Evolutionary conservation across 2,888 invertebrate genomes (phyloP), one percentile per base, ranked within the genome.

Genomic region (Myathropa florea): DNA sequence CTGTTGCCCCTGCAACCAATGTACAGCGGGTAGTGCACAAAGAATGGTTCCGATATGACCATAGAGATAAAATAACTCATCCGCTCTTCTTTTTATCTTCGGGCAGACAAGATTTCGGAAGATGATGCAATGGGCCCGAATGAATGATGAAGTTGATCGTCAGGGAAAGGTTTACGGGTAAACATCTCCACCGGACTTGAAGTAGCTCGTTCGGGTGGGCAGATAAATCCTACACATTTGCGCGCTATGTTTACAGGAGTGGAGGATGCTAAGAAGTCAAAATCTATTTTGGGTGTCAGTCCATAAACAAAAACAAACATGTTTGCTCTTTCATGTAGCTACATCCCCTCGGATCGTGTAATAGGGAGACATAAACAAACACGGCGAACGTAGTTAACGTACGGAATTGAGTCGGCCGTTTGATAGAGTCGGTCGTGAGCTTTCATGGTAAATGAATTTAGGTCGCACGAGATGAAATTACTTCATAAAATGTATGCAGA

Each of bases 81-180:
- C 77, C 77, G 80, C 64, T 71, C 46, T 63, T 81, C 81, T 64
- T 81, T 81, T 73, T 78, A 81, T 81, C 72, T 73, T 23, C 63
- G 64, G 81, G 76, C 75, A 76, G 73, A 76, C 85, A 85, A 81
- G 77, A 81, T 85, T 81, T 81, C 68, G 73, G 77, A 73, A 70
- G 63, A 85, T 85, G 85, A 79, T 86, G 86, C 86, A 86, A 83
- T 83, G 82, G 63, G 61, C 65, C 67, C 71, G 55, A 36, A 79
- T 83, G 83, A 86, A 82, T 86, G 73, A 86, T 86, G 82, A 75
- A 79, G 83, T 79, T 77, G 86, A 83, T 86, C 67, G 57, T 71
- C 78, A 60, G 73, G 70, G 70, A 68, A 81, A 72, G 84, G 83
- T 83, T 75, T 78, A 82, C 82, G 78, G 73, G 68, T 78, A 78